Evolutionary conservation across 2,888 invertebrate genomes (phyloP).

Genomic region (Aporophyla nigra): DNA sequence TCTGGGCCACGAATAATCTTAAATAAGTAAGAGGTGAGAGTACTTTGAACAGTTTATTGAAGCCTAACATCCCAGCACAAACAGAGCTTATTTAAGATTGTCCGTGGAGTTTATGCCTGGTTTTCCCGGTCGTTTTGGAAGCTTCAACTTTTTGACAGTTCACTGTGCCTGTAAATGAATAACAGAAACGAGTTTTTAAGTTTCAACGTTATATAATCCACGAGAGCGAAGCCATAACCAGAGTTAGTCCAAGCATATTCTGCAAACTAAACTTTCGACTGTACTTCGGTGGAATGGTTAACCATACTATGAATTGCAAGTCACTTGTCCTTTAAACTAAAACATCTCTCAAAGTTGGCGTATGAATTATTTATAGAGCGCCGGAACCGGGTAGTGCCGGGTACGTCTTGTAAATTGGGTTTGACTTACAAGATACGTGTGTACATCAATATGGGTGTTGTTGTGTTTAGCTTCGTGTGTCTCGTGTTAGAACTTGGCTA

Average conservation of each 20-base stretch:
- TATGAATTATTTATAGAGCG: constrained; percentile 62
- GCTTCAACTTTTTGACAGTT: no score
- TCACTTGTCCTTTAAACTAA: constrained; percentile 56
- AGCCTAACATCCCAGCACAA: no score
- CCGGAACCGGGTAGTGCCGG: constrained; percentile 26
- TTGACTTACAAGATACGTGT: constrained; percentile 54
- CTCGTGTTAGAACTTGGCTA: neutral
- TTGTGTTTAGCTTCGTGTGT: constrained; percentile 18
- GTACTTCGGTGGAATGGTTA: constrained; percentile 18
- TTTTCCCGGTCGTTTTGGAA: no score
- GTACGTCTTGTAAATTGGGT: constrained; percentile 56
- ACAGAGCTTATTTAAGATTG: no score
- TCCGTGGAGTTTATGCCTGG: no score
- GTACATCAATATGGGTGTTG: constrained; percentile 43
- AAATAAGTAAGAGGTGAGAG: no score
- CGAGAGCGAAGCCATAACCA: neutral
- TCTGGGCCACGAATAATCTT: no score
- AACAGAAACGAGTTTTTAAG: no score
- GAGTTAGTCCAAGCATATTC: constrained; percentile 5
- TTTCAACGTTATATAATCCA: neutral
- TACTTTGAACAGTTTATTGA: no score
- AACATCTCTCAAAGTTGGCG: constrained; percentile 55
- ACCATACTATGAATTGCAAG: constrained; percentile 55
- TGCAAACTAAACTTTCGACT: neutral
- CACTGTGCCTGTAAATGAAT: no score